Conservation (phyloP, 2,888 invertebrate species). For the Chesias legatella region DNA sequence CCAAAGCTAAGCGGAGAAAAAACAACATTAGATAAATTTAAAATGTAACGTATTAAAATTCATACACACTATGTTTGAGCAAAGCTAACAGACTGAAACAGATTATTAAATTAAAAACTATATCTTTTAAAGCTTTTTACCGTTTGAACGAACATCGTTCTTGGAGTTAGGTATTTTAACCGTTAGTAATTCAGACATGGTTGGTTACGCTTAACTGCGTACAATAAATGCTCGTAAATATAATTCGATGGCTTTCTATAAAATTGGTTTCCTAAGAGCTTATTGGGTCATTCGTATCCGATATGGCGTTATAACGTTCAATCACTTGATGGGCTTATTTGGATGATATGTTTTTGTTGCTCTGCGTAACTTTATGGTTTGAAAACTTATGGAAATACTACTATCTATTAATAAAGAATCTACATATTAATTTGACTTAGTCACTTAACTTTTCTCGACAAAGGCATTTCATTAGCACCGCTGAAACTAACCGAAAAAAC, state of each 20-base stretch:
- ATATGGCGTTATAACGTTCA: constrained; percentile 22
- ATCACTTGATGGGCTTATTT: constrained; percentile 20
- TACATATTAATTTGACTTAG: too few relatives aligned
- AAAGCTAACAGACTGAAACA: constrained; percentile 6
- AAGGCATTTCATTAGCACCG: too few relatives aligned
- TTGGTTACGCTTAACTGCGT: constrained; percentile 27
- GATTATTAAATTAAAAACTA: constrained; percentile 4
- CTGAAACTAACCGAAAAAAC: too few relatives aligned
- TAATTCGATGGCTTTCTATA: constrained; percentile 25
- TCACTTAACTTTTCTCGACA: too few relatives aligned
- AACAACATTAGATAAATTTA: too few relatives aligned
- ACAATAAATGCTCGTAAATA: constrained; percentile 29
- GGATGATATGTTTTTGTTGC: constrained; percentile 3
- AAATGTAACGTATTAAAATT: too few relatives aligned
- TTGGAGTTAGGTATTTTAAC: constrained; percentile 11
- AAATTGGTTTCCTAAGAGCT: constrained; percentile 25
- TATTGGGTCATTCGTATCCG: constrained; percentile 27
- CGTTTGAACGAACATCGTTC: constrained; percentile 5
- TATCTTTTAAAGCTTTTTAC: constrained; percentile 4
- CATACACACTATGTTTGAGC: neutral
- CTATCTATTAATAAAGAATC: too few relatives aligned
- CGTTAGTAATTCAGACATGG: constrained; percentile 18
- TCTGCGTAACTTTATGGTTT: too few relatives aligned
- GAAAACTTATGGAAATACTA: too few relatives aligned
- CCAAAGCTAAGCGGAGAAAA: too few relatives aligned